Evolutionary conservation across 37 sponge, comb jelly and placozoan genomes (phyloP), one percentile per base, ranked within the genome.

Genomic region (Halichondria panicea): DNA sequence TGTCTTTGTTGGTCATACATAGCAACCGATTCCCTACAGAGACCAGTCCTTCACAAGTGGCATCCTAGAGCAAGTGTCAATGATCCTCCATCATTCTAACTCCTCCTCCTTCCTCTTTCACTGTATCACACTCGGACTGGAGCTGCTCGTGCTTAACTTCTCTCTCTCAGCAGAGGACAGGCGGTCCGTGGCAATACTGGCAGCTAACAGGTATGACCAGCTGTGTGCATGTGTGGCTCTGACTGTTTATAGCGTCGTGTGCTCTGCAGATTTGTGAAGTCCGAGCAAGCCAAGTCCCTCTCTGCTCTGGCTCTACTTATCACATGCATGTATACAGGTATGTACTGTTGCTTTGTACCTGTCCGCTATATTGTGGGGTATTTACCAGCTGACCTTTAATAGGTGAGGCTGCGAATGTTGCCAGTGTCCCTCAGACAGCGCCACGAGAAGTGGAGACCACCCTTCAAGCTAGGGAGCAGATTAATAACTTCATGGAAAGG

Each of bases 251-350:
- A n/a, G n/a, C n/a, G n/a, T n/a, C n/a, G n/a, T n/a, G n/a, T 25
- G 24, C 55, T 45, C 27, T 56, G 5, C 32, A 84, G 79, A 36
- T 86, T 72, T 66, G 28, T 56, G 4, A 78, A 74, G 59, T 56
- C 69, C 59, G 80, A 86, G 7, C 67, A 71, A 22, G 54, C 38
- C 44, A 87, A 77, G 60, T 70, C 81, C 13, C 44, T 87, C 35
- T 56, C 88, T 5, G 38, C 77, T 1, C 55, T 87, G 46, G 62
- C 72, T 30, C 63, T 87, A 33, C 64, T 87, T 8, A 24, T 87
- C 31, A 35, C 82, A 1, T 81, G 88, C 62, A 87, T 87, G 88
- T 87, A 87, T 54, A 75, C 88, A 76, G 88, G 88, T 87, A 67
- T 38, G 75, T 31, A n/a, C n/a, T n/a, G n/a, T n/a, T n/a, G n/a